Evolutionary conservation across 2,888 invertebrate species (phyloP), one percentile per base, ranked within the genome.

Genomic region (Melanostoma scalare): DNA sequence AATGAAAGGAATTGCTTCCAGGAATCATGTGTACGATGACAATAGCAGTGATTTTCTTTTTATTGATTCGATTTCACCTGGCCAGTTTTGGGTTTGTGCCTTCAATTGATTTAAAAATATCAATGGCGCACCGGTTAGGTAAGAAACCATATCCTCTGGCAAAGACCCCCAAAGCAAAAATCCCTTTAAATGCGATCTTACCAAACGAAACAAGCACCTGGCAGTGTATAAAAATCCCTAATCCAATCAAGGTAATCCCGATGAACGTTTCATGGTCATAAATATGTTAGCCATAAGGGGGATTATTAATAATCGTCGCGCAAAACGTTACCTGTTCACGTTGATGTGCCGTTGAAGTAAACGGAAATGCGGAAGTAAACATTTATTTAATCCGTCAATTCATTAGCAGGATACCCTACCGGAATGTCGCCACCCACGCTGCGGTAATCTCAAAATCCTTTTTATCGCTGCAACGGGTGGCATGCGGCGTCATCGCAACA

Each of bases 1-100:
- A 61, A 81, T 81, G 81, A 77, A 76, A 81, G 81, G 77, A 81
- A 81, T 81, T 81, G 76, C 81, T 81, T 81, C 81, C 76, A 76
- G 71, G 81, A 81, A 81, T 81, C 80, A 60, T 65, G 42, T 61
- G 55, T 46, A 44, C 60, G 46, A 69, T 48, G 79, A 74, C 74
- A 63, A 61, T 35, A 52, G 79, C 6, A 67, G 56, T 35, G 31
- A 46, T 53, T 69, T 65, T 36, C 20, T 35, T 63, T 35, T 68
- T 65, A 58, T 42, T 58, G 35, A 50, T 40, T 65, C 55, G 44
- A 75, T 67, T 76, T 81, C 81, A 81, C 76, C 81, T 81, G 81
- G 81, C 76, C 38, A 63, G 48, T 33, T 48, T 61, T 50, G 6
- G 35, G 56, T 56, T 38, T 48, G 46, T 10, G 38, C 38, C 31